phyloP scores from a whole-genome alignment of 2,888 invertebrate species.

The Drosophila mettleri region DNA sequence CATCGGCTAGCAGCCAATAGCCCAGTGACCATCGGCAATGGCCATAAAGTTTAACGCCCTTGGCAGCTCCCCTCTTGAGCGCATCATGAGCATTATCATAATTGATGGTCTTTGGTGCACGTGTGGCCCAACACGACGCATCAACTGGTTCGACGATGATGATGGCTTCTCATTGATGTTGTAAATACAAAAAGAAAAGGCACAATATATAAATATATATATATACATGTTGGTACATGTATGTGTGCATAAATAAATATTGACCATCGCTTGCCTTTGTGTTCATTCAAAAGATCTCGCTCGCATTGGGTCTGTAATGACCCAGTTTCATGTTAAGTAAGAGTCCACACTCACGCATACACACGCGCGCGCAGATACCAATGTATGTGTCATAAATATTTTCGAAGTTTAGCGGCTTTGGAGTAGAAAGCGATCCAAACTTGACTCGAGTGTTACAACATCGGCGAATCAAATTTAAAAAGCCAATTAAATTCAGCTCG shows the following conservation, averaged over 20 bases:
- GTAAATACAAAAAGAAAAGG: conserved; percentile 33
- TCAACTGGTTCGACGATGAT: conserved; percentile 54
- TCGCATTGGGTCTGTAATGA: conserved; percentile 62
- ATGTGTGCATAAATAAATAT: conserved; percentile 38
- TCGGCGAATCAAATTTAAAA: conserved; percentile 57
- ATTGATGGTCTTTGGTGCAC: conserved; percentile 47
- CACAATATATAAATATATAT: neutral
- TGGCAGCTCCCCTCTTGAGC: conserved; percentile 39
- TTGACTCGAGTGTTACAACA: conserved; percentile 54
- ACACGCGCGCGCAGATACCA: conserved; percentile 9
- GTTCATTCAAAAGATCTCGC: conserved; percentile 61
- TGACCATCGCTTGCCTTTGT: conserved; percentile 45
- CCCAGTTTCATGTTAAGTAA: conserved; percentile 70
- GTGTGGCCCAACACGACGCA: conserved; percentile 46
- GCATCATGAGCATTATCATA: conserved; percentile 31
- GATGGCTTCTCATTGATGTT: conserved; percentile 55
- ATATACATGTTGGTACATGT: conserved; percentile 15
- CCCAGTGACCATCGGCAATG: conserved; percentile 36
- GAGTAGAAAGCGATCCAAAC: conserved; percentile 65
- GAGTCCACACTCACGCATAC: conserved; percentile 31
- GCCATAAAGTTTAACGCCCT: conserved; percentile 47
- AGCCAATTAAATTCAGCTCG: conserved; percentile 73
- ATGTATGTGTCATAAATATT: conserved; percentile 58
- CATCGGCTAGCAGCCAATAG: neutral
- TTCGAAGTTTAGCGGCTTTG: conserved; percentile 35